These are phyloP conservation scores for Stictonetta naevosa DNA, from an alignment of 2,113 vertebrate species.

Conservation along the genomic window DNA sequence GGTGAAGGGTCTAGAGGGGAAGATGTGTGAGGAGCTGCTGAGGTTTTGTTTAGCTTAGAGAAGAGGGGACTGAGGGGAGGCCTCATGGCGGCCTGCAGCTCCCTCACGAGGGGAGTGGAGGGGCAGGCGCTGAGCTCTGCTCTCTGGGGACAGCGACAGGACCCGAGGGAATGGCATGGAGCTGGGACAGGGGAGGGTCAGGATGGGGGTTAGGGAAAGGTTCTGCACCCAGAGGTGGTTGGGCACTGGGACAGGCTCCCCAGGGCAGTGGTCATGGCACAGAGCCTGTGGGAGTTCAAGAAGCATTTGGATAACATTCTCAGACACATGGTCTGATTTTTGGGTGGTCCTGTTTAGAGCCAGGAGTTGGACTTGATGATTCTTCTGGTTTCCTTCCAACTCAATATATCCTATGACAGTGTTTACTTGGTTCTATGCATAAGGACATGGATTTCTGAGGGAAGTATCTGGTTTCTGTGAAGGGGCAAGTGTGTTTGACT, in stretches of 20 bases:
- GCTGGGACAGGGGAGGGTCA: not conserved
- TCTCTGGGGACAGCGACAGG: not conserved
- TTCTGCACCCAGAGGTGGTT: not conserved
- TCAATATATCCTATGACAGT: not conserved
- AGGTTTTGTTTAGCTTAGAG: not conserved
- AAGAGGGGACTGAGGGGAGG: not conserved
- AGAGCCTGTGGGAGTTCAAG: not conserved
- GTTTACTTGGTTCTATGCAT: not conserved
- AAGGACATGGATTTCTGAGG: not conserved
- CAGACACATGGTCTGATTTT: not conserved
- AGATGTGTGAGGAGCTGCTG: not conserved
- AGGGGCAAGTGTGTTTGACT: accelerated
- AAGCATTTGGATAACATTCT: not conserved
- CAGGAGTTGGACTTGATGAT: not conserved
- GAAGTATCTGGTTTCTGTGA: not conserved
- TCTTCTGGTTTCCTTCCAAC: not conserved
- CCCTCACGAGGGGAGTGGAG: not conserved
- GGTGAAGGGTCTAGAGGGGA: not conserved
- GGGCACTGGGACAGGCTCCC: not conserved
- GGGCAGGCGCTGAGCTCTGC: not conserved
- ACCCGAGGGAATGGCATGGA: not conserved
- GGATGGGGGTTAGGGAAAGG: not conserved
- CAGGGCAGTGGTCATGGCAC: not conserved
- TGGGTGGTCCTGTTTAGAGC: not conserved
- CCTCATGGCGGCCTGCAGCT: not conserved